Evolutionary conservation across 2,113 vertebrate genomes (phyloP), one percentile per base, ranked within the genome.

Genomic region (Sitta europaea): DNA sequence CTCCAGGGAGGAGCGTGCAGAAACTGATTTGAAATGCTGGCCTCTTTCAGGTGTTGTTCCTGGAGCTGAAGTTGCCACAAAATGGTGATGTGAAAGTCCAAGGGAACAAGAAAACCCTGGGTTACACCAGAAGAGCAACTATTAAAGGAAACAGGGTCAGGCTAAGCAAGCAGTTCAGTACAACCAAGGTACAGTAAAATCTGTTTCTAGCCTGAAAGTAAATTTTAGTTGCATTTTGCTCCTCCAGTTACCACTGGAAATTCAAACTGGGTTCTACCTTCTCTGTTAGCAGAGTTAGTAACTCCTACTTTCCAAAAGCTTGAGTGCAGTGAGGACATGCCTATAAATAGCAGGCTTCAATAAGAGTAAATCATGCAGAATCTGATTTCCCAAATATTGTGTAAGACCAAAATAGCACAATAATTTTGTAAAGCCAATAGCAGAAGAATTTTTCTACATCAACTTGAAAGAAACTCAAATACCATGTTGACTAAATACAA

Each of bases 61-160:
- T 99, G 90, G 99, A 99, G 96, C 97, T 99, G 84, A 99, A 99
- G 68, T 97, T 99, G 78, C 99, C 99, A 95, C 98, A 98, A 61
- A 98, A 99, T 53, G 99, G 99, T 72, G 99, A 99, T 6, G 47
- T 97, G 43, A 98, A 96, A 76, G 97, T 94, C 38, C 97, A 97
- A 79, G 98, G 97, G 78, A 97, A 79, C 95, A 99, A 99, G 98
- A 99, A 98, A 97, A 99, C 99, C 42, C 96, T 99, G 86, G 99
- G 99, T 73, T 99, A 98, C 74, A 98, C 98, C 59, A 98, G 99
- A 94, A 98, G 99, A 94, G 14, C 96, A 91, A 97, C 92, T 14
- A 95, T 96, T 54, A 97, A 95, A 67, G 98, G 97, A 87, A 92
- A 84, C 16, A 96, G 97, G 22, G 48, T 79, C 51, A 98, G 96